Base-by-base conservation (phyloP, 2,888 invertebrate genomes). In the Mythimna impura region DNA sequence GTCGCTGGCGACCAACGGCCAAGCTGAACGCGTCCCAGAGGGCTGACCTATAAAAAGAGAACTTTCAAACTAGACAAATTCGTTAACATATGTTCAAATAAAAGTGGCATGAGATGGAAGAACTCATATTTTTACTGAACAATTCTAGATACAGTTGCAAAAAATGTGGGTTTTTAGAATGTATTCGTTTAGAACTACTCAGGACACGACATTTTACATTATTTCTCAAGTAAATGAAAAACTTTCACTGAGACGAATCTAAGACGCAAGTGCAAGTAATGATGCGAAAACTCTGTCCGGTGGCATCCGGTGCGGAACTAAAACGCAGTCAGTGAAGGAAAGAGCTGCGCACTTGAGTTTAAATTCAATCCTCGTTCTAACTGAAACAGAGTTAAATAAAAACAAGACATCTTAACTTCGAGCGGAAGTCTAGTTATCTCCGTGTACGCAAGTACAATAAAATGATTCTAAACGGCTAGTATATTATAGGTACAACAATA, bases 301-400 rank as follows among this genome's bases (percentile, higher is more conserved):
- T 47, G 47, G 17, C 47, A 47, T 47, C 47, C 47, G 22, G 25
- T 52, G 47, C 47, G 54, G 67, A 66, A 74, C 54, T 74, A 64
- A 75, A 75, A 80, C 72, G 73, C 72, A 79, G 71, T 66, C 70
- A 57, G 65, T 34, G 80, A 73, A 50, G 71, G 80, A 86, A 83
- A 83, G 69, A 85, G 81, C 79, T 79, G 78, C 66, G 73, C 73
- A 69, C 71, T 76, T 36, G 55, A 83, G 79, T 87, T 85, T 82
- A 84, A 85, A 88, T 88, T 85, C 76, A 87, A 87, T 87, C 83
- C 82, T 64, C 73, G 67, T 54, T 71, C 67, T 40, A 73, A 82
- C 58, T 58, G 54, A 78, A 81, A 65, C 20, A 55, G 47, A 66
- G 73, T 65, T 75, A 69, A 73, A 70, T 68, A 73, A 63, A 78